Percentiles rank a stretch among this genome's conserved stretches.
phyloP scores from a whole-genome alignment of 1,140 invertebrate genomes.

The Spodoptera litura region DNA sequence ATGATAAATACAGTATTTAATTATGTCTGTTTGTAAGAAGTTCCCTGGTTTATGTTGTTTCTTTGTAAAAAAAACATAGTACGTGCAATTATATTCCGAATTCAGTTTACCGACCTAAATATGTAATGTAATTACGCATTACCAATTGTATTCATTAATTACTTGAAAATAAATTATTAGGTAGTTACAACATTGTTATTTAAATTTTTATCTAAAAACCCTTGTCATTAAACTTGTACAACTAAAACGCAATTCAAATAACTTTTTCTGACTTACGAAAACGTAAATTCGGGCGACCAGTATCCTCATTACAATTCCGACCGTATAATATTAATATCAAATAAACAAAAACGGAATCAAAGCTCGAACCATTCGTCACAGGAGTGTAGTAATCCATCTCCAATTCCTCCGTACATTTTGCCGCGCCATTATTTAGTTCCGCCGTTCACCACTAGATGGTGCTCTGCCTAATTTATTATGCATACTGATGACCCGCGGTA shows the following conservation, averaged over 20 bases:
- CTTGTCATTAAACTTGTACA: not conserved
- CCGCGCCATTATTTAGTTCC: constrained; percentile 72
- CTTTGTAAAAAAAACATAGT: not conserved
- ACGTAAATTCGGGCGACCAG: not conserved
- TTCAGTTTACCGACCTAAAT: too few species aligned
- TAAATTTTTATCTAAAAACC: too few species aligned
- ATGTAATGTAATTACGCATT: too few species aligned
- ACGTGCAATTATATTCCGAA: too few species aligned
- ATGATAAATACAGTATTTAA: constrained; percentile 81
- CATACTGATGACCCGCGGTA: constrained; percentile 87
- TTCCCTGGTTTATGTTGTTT: constrained; percentile 44
- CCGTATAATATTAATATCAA: constrained; percentile 48
- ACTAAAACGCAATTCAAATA: not conserved
- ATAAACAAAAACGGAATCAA: constrained; percentile 49
- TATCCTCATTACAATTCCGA: constrained; percentile 32
- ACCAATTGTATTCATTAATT: too few species aligned
- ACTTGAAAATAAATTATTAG: too few species aligned
- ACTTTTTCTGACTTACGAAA: not conserved
- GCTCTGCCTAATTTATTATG: constrained; percentile 87
- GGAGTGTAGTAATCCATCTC: constrained; percentile 69
- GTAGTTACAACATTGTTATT: too few species aligned
- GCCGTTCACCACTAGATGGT: constrained; percentile 72
- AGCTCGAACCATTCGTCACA: constrained; percentile 63
- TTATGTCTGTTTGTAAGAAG: constrained; percentile 61
- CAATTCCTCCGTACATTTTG: constrained; percentile 51